Percentiles rank a stretch among this genome's conserved stretches.
Conservation (phyloP, 2,113 vertebrate genomes). For the Lepus europaeus region DNA sequence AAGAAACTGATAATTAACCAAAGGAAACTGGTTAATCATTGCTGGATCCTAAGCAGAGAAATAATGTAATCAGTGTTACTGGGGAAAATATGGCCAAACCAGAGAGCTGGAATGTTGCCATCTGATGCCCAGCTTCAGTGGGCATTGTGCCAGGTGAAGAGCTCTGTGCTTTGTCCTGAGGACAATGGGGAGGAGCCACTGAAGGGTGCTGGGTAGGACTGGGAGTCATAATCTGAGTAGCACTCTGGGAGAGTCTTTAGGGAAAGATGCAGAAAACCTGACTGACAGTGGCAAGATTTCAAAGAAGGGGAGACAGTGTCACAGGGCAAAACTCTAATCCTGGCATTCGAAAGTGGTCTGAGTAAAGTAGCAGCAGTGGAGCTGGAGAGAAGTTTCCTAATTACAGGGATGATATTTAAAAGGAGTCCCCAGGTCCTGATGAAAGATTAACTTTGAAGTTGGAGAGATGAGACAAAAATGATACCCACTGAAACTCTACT, state of each 20-base stretch:
- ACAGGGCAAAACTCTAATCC: not conserved
- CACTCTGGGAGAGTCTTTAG: not conserved
- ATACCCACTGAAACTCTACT: not conserved
- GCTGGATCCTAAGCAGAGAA: not conserved
- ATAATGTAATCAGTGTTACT: not conserved
- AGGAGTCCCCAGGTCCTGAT: not conserved
- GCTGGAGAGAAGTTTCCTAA: not conserved
- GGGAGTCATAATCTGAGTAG: not conserved
- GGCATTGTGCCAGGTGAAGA: not conserved
- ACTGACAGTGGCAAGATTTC: not conserved
- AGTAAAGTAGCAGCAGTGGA: not conserved
- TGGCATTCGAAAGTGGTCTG: not conserved
- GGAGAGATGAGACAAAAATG: not conserved
- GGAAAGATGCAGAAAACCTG: slow-evolving; percentile 5
- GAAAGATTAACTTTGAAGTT: not conserved
- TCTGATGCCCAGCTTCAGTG: not conserved
- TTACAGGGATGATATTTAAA: not conserved
- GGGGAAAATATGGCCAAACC: not conserved
- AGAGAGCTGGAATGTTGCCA: not conserved
- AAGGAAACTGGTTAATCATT: not conserved
- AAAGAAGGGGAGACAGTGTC: not conserved
- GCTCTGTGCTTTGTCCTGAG: not conserved
- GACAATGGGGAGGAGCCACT: not conserved
- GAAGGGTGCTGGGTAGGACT: not conserved
- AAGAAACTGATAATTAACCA: not conserved